Base-by-base conservation (phyloP, 2,113 vertebrate genomes). In the Erinaceus europaeus region DNA sequence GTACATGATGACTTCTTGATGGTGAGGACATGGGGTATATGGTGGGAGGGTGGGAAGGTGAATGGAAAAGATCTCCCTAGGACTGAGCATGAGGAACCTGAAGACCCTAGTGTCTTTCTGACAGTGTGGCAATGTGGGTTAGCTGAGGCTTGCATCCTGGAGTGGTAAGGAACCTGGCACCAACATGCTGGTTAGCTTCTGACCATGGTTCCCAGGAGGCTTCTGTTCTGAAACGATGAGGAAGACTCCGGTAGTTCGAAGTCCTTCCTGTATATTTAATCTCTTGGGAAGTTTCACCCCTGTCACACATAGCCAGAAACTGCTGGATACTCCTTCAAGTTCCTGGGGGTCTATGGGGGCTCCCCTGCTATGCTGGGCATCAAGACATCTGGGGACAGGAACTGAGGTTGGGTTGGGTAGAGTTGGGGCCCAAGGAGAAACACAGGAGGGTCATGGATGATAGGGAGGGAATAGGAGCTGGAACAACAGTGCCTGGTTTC, bases 301-400 rank as follows among this genome's bases (percentile, higher is more conserved):
- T n/a, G 99, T 99, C 97, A 99, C 98, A 98, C 98, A 99, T 88
- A 99, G 97, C 99, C 99, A 99, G 91, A 99, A 99, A 92, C 97
- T 98, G 97, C 96, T 98, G 86, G 98, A 97, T 68, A 97, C 94
- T 95, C 96, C 97, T 96, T 94, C 97, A 97, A 98, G 97, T 97
- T 99, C 99, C 99, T 99, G 74, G 20, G 94, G 5, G 93, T 96
- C 97, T 98, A 97, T 96, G n/a, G 97, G 96, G 97, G 95, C 89
- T 98, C 97, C 97, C 98, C 97, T 94, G 97, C 96, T 97, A 97
- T 92, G 97, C 94, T 98, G 96, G 97, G 97, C 97, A 97, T 96
- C 97, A 97, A 97, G 95, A 97, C 97, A 97, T 98, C 98, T 97
- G 94, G 96, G 96, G 96, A 96, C 97, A 98, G 96, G 98, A 97